Percentiles rank a stretch among this genome's conserved stretches.
Conservation (phyloP, 2,888 invertebrate species). For the Ernsta delagoae region DNA sequence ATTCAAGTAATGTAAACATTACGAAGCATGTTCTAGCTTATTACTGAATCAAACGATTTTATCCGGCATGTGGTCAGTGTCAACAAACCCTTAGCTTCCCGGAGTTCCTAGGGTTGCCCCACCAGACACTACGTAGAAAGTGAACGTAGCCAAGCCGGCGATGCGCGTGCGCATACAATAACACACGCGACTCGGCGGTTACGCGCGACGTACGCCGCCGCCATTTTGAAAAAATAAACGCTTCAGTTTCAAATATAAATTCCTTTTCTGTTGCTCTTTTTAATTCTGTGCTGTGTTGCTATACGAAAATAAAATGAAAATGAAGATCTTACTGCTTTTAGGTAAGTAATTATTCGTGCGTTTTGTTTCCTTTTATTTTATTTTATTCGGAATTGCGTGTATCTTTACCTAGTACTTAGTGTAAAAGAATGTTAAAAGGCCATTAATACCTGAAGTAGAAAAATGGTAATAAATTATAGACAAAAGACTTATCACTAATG, state of each 20-base stretch:
- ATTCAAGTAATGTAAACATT: constrained; percentile 5
- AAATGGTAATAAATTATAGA: neutral
- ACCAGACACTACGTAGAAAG: constrained; percentile 76
- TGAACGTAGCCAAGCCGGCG: constrained; percentile 66
- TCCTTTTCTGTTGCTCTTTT: constrained; percentile 46
- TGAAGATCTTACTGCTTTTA: constrained; percentile 69
- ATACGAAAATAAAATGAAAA: constrained; percentile 47
- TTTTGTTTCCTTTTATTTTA: neutral
- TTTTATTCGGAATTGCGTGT: no score
- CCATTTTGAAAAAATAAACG: constrained; percentile 38
- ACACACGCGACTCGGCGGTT: constrained; percentile 75
- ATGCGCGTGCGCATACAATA: constrained; percentile 49
- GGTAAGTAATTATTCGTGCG: constrained; percentile 60
- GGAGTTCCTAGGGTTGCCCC: constrained; percentile 68
- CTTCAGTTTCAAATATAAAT: constrained; percentile 54
- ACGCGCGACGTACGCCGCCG: constrained; percentile 73
- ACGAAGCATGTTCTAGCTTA: constrained; percentile 23
- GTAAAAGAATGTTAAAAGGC: no score
- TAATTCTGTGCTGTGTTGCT: constrained; percentile 67
- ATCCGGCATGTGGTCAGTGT: constrained; percentile 50
- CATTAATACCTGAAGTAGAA: neutral
- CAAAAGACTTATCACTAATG: constrained; percentile 14
- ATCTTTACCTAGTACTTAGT: no score
- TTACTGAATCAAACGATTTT: constrained; percentile 37
- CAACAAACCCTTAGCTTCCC: constrained; percentile 78